Base-by-base conservation (phyloP, 2,113 vertebrate species). In the Mungos mungo region DNA sequence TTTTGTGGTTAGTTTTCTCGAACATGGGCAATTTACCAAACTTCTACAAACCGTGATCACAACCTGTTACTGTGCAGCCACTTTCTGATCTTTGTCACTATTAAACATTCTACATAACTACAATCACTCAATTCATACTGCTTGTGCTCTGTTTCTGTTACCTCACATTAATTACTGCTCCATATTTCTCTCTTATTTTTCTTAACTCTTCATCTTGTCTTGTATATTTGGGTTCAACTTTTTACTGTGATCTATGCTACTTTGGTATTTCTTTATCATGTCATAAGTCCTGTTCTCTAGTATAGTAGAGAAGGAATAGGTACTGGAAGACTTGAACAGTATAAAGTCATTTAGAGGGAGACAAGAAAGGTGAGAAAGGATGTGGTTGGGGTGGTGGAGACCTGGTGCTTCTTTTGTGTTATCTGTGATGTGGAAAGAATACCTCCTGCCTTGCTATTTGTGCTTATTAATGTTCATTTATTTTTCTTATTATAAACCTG, bases 1-100 rank as follows among this genome's bases (percentile, higher is more conserved):
- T 82, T 90, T 93, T 87, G n/a, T 85, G 33, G 14, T 93, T 96
- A 63, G 65, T 95, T 92, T 96, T 92, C 74, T 89, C 82, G 93
- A 31, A 89, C 12, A 38, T 66, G 33, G 50, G 25, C 79, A 79
- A 3, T 95, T 91, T 93, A 31, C 72, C 88, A 93, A 35, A 86
- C 72, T 82, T 96, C 21, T 72, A 7, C 65, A 65, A 83, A 76
- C 3, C 81, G 3, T 95, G 74, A 79, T n/a, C 54, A 74, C 10
- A 84, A 41, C 65, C 29, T 96, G 2, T 60, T 60, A 60, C 65
- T 57, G 41, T 91, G 25, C 76, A 33, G 50, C 77, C 63, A 83
- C 11, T 83, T 76, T 87, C 47, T 90, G 7, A 54, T 71, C 69
- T 90, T 90, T 93, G 47, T 84, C 80, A n/a, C 29, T 54, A 5